Percentiles rank a stretch among this genome's conserved stretches.
Evolutionary conservation across 1,140 invertebrate genomes (phyloP).

Genomic region (Lucilia sericata): DNA sequence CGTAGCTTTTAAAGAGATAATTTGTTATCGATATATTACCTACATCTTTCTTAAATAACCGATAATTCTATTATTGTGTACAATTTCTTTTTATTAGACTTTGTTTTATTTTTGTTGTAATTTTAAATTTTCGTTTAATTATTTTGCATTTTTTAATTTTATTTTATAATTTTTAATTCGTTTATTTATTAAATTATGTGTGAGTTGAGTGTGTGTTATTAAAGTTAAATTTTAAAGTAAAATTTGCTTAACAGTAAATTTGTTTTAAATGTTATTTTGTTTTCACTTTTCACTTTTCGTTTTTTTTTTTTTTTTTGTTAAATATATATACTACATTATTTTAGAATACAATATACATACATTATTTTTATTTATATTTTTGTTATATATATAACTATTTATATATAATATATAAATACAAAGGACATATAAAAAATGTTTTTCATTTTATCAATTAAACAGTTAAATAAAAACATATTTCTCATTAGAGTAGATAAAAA

Average conservation of each 20-base stretch:
- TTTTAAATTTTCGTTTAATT: constrained; percentile 21
- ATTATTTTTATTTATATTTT: neutral
- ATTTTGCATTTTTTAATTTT: constrained; percentile 13
- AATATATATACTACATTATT: constrained; percentile 41
- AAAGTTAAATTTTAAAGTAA: constrained; percentile 22
- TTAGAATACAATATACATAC: constrained; percentile 40
- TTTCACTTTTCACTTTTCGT: neutral
- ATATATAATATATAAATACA: constrained; percentile 21
- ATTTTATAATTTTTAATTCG: neutral
- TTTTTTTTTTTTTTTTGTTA: constrained; percentile 29
- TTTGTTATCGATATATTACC: too few relatives aligned
- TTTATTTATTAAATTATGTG: constrained; percentile 4
- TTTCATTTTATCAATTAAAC: neutral
- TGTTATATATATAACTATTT: neutral
- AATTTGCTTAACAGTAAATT: constrained; percentile 33
- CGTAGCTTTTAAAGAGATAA: too few relatives aligned
- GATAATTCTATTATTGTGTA: neutral
- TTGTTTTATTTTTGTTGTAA: neutral
- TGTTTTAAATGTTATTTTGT: constrained; percentile 9
- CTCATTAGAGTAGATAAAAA: neutral
- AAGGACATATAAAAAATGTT: neutral
- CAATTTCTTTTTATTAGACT: constrained; percentile 7
- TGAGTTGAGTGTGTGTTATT: neutral
- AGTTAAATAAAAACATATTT: neutral
- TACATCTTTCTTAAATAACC: too few relatives aligned